Percentiles rank a stretch among this genome's conserved stretches.
These are phyloP conservation scores for Alviniconcha marisindica DNA, from an alignment of 1,140 invertebrate species.

Conservation along the genomic window DNA sequence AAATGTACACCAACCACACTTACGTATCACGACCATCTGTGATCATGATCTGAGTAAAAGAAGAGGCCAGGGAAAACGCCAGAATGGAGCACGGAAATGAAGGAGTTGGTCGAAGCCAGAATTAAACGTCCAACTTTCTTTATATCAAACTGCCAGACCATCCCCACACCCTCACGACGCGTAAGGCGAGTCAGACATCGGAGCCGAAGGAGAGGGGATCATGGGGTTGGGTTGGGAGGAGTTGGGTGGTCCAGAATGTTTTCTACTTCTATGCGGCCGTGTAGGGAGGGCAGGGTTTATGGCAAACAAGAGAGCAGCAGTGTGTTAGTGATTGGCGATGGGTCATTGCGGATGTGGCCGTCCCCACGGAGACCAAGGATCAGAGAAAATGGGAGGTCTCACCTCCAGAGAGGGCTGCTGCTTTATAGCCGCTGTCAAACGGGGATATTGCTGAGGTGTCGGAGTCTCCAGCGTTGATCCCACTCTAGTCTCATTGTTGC, in stretches of 20 bases:
- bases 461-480: no score
- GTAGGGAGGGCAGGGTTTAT: background rate
- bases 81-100: conserved; percentile 12
- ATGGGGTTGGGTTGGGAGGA: background rate
- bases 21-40: background rate
- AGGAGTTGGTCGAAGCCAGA: background rate
- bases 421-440: background rate
- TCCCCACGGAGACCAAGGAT: conserved; percentile 1
- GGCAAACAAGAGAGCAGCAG: background rate
- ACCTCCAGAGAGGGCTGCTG: conserved; percentile 9
- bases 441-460: background rate
- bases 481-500: no score
- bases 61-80: background rate
- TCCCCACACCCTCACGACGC: background rate
- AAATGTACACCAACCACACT: no score
- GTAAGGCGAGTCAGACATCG: background rate
- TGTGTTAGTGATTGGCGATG: background rate
- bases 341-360: background rate
- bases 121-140: conserved; percentile 17
- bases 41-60: background rate
- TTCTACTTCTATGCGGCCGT: no score
- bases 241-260: no score
- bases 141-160: background rate
- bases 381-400: conserved; percentile 7
- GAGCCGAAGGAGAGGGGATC: background rate